Conservation (phyloP, 2,888 invertebrate species). For the Strigamia maritima region DNA sequence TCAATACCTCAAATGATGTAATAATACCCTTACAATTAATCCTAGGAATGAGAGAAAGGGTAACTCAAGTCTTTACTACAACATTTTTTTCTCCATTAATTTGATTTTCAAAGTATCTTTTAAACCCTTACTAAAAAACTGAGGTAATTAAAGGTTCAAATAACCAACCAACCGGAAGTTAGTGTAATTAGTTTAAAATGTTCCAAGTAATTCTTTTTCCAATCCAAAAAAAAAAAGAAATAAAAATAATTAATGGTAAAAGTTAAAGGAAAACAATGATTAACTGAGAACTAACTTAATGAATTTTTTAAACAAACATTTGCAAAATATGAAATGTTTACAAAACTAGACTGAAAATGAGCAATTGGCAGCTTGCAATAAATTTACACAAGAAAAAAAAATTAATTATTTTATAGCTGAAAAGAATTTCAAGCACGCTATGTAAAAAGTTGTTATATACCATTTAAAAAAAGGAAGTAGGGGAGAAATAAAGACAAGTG, state of each 20-base stretch:
- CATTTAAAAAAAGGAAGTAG: not conserved
- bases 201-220: not conserved
- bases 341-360: not conserved
- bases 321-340: not conserved
- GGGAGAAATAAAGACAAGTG: slow-evolving; percentile 2
- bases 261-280: not conserved
- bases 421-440: no score
- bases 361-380: no score
- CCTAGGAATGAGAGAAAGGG: not conserved
- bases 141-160: not conserved
- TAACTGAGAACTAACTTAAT: not conserved
- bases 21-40: slow-evolving; percentile 2
- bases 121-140: not conserved
- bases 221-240: not conserved
- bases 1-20: not conserved
- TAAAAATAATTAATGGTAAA: not conserved
- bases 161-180: slow-evolving; percentile 19
- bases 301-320: not conserved
- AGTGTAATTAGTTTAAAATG: not conserved
- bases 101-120: slow-evolving; percentile 1
- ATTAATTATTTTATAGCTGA: no score
- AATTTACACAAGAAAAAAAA: no score
- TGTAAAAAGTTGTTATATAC: not conserved
- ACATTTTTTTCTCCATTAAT: not conserved
- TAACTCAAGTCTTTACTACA: not conserved